Evolutionary conservation across 2,888 invertebrate genomes (phyloP).

Genomic region (Chaetogeoica ovagalla): DNA sequence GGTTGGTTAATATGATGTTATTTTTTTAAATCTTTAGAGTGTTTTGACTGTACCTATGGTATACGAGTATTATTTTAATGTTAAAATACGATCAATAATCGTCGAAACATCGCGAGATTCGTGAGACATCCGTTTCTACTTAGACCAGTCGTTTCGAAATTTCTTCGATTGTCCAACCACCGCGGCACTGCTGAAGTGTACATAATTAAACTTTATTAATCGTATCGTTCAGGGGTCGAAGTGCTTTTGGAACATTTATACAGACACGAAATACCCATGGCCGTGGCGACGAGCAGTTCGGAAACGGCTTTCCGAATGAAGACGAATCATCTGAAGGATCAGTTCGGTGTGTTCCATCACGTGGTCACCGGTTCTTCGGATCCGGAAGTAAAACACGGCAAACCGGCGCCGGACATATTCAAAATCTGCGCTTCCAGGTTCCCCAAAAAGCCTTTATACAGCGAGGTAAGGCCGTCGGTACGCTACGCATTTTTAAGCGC

Average conservation of each 20-base stretch:
- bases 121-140: too few relatives aligned
- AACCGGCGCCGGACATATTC: constrained; percentile 89
- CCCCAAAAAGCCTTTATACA: constrained; percentile 67
- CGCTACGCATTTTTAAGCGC: too few relatives aligned
- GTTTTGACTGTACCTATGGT: too few relatives aligned
- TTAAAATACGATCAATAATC: too few relatives aligned
- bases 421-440: constrained; percentile 77
- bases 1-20: too few relatives aligned
- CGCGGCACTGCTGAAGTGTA: too few relatives aligned
- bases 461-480: constrained; percentile 60
- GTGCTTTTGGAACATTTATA: constrained; percentile 75
- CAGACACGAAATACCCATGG: constrained; percentile 75
- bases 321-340: constrained; percentile 66
- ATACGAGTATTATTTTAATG: too few relatives aligned
- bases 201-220: too few relatives aligned
- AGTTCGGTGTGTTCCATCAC: constrained; percentile 73
- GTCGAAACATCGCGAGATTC: too few relatives aligned
- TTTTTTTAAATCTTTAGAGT: too few relatives aligned
- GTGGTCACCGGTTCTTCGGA: constrained; percentile 83
- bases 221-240: constrained; percentile 70
- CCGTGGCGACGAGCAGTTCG: constrained; percentile 84
- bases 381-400: constrained; percentile 80
- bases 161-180: too few relatives aligned
- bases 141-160: too few relatives aligned
- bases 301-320: constrained; percentile 73